phyloP scores from a whole-genome alignment of 2,113 vertebrate genomes.

The Sylvilagus bachmani region DNA sequence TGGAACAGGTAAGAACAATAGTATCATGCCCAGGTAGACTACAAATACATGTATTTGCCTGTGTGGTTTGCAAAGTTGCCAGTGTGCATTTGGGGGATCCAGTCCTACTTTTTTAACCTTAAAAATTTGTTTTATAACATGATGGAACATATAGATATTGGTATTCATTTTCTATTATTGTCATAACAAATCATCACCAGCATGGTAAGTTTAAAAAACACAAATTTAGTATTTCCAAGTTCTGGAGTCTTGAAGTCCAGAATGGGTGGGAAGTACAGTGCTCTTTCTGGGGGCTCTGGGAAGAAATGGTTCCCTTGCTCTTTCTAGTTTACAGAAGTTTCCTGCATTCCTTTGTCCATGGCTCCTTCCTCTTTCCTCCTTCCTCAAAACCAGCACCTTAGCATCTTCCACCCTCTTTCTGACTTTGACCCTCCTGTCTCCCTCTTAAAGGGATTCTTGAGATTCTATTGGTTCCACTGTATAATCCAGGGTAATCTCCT shows the following conservation, averaged over 20 bases:
- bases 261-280: background rate
- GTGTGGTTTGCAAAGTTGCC: background rate
- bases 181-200: conserved; percentile 10
- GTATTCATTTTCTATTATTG: background rate
- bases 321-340: background rate
- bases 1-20: background rate
- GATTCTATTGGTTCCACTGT: background rate
- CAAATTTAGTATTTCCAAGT: background rate
- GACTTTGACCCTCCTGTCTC: background rate
- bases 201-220: background rate
- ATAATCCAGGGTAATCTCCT: background rate
- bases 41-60: too few relatives aligned
- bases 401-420: background rate
- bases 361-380: background rate
- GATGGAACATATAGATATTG: background rate
- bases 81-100: background rate
- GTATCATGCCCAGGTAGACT: background rate
- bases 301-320: background rate
- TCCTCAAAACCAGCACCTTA: background rate
- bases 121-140: conserved; percentile 16
- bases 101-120: background rate
- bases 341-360: background rate
- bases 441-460: background rate
- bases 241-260: background rate
- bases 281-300: background rate